Conservation (phyloP, 64 coral and sea anemone species). For the Montipora capricornis region DNA sequence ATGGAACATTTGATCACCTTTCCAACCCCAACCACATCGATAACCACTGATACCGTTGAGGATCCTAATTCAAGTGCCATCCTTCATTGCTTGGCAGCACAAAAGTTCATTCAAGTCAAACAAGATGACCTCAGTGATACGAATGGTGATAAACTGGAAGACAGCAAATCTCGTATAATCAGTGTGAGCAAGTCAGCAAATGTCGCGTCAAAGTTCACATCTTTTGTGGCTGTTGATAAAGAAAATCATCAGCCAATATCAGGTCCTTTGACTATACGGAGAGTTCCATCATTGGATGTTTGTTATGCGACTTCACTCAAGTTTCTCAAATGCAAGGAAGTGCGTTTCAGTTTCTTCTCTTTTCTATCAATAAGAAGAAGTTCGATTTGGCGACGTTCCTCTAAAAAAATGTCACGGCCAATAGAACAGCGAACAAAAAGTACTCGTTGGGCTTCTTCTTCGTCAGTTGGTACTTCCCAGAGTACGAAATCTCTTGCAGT, state of each 20-base stretch:
- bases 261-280: neutral
- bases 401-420: no score
- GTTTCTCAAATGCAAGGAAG: no score
- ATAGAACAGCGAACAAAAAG: no score
- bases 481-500: neutral
- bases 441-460: no score
- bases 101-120: constrained; percentile 48
- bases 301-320: no score
- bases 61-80: neutral
- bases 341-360: no score
- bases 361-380: no score
- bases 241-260: constrained; percentile 34
- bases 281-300: no score
- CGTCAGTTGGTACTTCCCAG: no score
- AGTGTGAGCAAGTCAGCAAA: constrained; percentile 19
- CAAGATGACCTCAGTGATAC: neutral
- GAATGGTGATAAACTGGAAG: neutral
- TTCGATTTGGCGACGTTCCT: no score
- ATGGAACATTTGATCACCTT: neutral
- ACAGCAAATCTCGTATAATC: neutral
- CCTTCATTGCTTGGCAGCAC: constrained; percentile 59
- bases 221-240: constrained; percentile 58
- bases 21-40: neutral
- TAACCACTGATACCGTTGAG: neutral
- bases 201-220: constrained; percentile 25